A percentile compares a stretch with the other conserved stretches of the same genome.
Evolutionary conservation across 92 coral and sea anemone genomes (phyloP).

Genomic region (Actinostola sp.): DNA sequence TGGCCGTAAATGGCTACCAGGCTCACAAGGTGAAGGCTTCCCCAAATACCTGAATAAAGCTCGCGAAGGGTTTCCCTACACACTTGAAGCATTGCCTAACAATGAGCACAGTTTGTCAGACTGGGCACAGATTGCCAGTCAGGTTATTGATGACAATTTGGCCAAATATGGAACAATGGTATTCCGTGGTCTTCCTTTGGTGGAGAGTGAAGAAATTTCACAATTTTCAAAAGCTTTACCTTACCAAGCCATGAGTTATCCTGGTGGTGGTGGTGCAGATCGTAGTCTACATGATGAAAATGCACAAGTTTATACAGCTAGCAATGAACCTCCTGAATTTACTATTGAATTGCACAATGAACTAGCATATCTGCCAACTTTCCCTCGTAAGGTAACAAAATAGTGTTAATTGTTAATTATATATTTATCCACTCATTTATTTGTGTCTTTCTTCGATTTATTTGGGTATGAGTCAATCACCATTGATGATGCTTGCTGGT

Average conservation of each 20-base stretch:
- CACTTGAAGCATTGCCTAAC: constrained; percentile 20
- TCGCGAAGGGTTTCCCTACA: constrained; percentile 33
- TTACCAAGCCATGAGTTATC: constrained; percentile 73
- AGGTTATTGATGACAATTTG: constrained; percentile 45
- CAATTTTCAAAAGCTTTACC: constrained; percentile 69
- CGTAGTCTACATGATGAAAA: constrained; percentile 66
- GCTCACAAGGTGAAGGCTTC: constrained; percentile 36
- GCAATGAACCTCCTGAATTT: constrained; percentile 85
- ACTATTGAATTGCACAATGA: constrained; percentile 86
- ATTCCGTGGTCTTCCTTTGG: constrained; percentile 81
- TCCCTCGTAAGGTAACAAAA: constrained; percentile 79
- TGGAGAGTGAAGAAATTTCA: constrained; percentile 49
- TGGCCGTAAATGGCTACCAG: constrained; percentile 43
- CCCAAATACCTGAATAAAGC: constrained; percentile 35
- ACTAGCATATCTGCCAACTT: constrained; percentile 78
- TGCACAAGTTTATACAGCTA: constrained; percentile 76
- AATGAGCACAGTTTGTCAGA: constrained; percentile 29
- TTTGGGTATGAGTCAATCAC: no score
- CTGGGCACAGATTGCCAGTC: constrained; percentile 34
- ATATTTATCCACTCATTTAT: no score
- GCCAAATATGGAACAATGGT: constrained; percentile 72
- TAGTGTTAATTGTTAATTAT: no score
- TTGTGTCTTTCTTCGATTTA: no score
- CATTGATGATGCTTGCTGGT: no score
- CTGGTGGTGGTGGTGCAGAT: constrained; percentile 82